Conservation (phyloP, 2,797 vertebrate species). For the Cygnus olor region DNA sequence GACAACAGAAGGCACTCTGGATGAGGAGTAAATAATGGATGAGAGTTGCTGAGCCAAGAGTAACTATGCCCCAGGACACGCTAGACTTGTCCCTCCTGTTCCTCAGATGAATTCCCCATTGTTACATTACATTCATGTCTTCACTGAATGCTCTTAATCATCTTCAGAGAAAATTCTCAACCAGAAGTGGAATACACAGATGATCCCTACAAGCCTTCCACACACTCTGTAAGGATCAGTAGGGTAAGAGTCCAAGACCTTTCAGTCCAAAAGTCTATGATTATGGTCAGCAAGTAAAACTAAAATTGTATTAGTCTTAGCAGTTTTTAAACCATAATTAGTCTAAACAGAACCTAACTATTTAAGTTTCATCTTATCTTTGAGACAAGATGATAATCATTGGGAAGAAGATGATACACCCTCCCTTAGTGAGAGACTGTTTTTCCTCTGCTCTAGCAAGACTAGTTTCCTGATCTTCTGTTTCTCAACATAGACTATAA, state of each 20-base stretch:
- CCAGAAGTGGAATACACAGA: not conserved
- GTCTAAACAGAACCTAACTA: not conserved
- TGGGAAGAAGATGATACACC: not conserved
- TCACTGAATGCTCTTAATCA: not conserved
- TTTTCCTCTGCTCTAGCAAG: not conserved
- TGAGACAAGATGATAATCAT: not conserved
- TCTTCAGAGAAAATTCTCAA: not conserved
- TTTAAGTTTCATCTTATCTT: not conserved
- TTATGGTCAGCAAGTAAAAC: not conserved
- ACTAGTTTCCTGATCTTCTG: not conserved
- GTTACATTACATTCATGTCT: not conserved
- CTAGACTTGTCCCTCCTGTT: not conserved
- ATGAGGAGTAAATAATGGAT: slow-evolving; percentile 24
- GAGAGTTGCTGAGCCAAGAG: not conserved
- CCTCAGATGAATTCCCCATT: not conserved
- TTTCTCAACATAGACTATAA: not conserved
- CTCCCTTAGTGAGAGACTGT: not conserved
- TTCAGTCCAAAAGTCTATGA: not conserved
- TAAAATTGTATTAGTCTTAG: not conserved
- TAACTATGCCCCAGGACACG: not conserved
- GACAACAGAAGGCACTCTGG: not conserved
- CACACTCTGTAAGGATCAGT: not conserved
- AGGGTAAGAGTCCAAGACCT: not conserved
- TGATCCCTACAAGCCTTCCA: not conserved
- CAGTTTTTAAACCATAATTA: not conserved